Conservation (phyloP, 2,797 vertebrate genomes). For the Cyprinodon diabolis region DNA sequence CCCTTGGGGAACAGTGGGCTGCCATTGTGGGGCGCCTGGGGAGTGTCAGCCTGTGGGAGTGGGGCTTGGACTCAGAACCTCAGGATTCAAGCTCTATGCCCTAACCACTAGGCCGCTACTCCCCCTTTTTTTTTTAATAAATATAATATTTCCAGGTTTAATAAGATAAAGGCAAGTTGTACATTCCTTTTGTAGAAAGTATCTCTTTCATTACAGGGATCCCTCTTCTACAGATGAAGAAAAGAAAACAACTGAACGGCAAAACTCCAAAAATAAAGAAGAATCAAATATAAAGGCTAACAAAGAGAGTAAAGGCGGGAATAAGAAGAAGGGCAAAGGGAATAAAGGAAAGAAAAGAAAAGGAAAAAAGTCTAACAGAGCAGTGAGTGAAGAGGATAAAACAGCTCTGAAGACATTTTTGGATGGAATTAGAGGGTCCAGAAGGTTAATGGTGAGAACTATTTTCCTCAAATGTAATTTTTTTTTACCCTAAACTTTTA, state of each 20-base stretch:
- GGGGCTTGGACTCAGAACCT: too few relatives aligned
- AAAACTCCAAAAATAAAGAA: slow-evolving; percentile 38
- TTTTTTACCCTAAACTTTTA: neutral
- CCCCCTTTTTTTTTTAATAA: too few relatives aligned
- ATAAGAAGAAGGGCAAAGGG: slow-evolving; percentile 79
- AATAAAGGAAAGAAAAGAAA: slow-evolving; percentile 80
- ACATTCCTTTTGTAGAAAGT: slow-evolving; percentile 20
- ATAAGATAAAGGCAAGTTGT: neutral
- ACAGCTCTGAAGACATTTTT: slow-evolving; percentile 71
- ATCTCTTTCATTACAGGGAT: slow-evolving; percentile 32
- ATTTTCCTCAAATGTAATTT: neutral
- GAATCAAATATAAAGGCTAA: slow-evolving; percentile 44
- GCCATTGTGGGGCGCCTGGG: too few relatives aligned
- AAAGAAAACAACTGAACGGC: slow-evolving; percentile 18
- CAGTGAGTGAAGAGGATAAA: slow-evolving; percentile 70
- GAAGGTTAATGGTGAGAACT: slow-evolving; percentile 80
- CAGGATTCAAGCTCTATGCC: too few relatives aligned
- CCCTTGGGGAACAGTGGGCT: too few relatives aligned
- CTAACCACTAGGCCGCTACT: too few relatives aligned
- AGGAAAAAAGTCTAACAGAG: slow-evolving; percentile 74
- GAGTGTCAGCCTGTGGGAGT: too few relatives aligned
- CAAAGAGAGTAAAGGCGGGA: slow-evolving; percentile 40
- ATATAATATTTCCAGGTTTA: too few relatives aligned
- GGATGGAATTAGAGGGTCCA: slow-evolving; percentile 69
- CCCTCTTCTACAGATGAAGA: slow-evolving; percentile 33